Conservation (phyloP, 2,113 vertebrate genomes). For the Sylvilagus bachmani region DNA sequence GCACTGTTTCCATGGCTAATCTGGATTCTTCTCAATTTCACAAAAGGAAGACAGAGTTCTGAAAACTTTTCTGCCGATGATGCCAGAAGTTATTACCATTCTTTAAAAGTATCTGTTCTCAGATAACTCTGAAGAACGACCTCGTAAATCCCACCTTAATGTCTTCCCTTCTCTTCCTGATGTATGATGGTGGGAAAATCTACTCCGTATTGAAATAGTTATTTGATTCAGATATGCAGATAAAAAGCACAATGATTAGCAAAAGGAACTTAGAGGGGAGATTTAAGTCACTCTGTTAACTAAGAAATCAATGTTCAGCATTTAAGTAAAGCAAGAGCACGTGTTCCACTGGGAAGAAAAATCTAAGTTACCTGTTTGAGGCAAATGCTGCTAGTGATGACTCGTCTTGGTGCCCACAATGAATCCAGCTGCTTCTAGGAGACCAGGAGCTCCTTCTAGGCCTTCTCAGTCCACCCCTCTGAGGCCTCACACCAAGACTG, state of each 20-base stretch:
- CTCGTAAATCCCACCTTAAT: background rate
- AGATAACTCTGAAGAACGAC: background rate
- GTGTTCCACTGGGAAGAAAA: background rate
- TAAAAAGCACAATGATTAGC: background rate
- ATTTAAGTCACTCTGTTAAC: background rate
- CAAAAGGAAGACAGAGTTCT: background rate
- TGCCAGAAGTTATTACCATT: background rate
- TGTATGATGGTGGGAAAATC: background rate
- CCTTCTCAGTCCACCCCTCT: fast-evolving
- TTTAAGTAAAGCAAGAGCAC: background rate
- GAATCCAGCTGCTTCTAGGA: background rate
- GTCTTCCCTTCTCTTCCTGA: background rate
- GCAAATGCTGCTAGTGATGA: background rate
- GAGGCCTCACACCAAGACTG: fast-evolving
- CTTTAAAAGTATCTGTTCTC: background rate
- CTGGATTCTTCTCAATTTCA: background rate
- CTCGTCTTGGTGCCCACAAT: fast-evolving
- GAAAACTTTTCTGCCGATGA: slow-evolving; percentile 5
- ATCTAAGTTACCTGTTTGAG: background rate
- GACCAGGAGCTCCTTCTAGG: background rate
- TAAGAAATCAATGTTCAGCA: background rate
- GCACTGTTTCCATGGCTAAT: background rate
- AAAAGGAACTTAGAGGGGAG: background rate
- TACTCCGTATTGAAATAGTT: background rate
- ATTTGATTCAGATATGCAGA: background rate